Conservation (phyloP, 37 sponge, comb jelly and placozoan genomes). For the Dysidea cf. avara region DNA sequence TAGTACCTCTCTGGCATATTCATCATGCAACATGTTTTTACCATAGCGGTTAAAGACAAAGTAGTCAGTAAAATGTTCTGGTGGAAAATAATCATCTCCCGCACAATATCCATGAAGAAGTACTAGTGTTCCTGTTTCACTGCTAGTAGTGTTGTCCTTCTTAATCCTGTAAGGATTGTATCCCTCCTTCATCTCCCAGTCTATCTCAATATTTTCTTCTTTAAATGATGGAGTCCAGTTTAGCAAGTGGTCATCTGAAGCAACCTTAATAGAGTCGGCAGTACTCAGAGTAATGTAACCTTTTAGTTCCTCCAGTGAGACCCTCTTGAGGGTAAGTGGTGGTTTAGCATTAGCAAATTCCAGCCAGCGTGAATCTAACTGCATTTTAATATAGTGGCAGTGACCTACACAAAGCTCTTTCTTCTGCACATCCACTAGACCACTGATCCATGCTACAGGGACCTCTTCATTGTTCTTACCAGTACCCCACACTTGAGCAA, state of each 20-base stretch:
- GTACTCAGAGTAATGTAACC: constrained; percentile 29
- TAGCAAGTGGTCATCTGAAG: neutral
- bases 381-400: neutral
- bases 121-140: constrained; percentile 30
- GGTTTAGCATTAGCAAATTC: constrained; percentile 8
- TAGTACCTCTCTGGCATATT: constrained; percentile 29
- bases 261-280: constrained; percentile 20
- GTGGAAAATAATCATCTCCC: constrained; percentile 32
- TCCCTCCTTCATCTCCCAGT: no score
- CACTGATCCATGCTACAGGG: constrained; percentile 52
- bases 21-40: constrained; percentile 27
- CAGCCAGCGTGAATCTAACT: constrained; percentile 13
- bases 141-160: neutral
- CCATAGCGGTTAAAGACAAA: constrained; percentile 33
- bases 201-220: constrained; percentile 8
- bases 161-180: neutral
- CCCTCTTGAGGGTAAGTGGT: constrained; percentile 25
- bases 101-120: constrained; percentile 68
- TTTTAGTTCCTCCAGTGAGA: constrained; percentile 36
- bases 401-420: constrained; percentile 1
- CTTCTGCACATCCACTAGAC: constrained; percentile 6
- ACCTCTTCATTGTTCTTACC: constrained; percentile 3
- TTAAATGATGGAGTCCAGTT: neutral
- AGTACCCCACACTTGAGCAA: constrained; percentile 50
- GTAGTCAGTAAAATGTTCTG: constrained; percentile 39